These are phyloP conservation scores for Phocoena phocoena DNA, from an alignment of 2,113 vertebrate genomes.

Conservation along the genomic window DNA sequence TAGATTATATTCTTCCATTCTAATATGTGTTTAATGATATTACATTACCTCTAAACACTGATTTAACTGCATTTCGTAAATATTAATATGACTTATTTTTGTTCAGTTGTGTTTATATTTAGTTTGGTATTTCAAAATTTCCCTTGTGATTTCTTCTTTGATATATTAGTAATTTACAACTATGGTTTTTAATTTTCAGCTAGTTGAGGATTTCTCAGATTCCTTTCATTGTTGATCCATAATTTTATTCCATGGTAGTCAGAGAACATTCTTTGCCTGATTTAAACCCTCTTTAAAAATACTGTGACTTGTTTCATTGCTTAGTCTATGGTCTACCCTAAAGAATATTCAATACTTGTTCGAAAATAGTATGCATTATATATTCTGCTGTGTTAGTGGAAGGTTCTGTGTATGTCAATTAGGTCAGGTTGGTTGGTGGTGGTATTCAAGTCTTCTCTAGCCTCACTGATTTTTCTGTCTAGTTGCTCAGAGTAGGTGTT, in stretches of 20 bases:
- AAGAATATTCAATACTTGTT: not conserved
- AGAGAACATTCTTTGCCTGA: not conserved
- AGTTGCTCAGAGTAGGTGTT: not conserved
- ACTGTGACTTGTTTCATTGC: not conserved
- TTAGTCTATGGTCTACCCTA: not conserved
- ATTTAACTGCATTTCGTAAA: not conserved
- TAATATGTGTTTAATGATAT: not conserved
- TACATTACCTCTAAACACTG: not conserved
- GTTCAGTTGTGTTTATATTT: not conserved
- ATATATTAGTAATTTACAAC: not conserved
- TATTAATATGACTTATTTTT: not conserved
- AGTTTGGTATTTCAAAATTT: not conserved
- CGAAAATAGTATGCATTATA: not conserved
- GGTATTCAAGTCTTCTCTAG: not conserved
- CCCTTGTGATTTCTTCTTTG: not conserved
- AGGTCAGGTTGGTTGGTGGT: not conserved
- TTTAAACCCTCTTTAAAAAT: not conserved
- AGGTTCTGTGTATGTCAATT: not conserved
- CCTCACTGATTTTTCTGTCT: not conserved
- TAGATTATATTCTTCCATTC: not conserved
- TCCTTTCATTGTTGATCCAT: not conserved
- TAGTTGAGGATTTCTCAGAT: not conserved
- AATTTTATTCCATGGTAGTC: not conserved
- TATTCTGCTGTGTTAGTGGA: not conserved
- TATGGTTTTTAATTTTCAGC: not conserved